Evolutionary conservation across 2,113 vertebrate species (phyloP).

Genomic region (Macaca nemestrina): DNA sequence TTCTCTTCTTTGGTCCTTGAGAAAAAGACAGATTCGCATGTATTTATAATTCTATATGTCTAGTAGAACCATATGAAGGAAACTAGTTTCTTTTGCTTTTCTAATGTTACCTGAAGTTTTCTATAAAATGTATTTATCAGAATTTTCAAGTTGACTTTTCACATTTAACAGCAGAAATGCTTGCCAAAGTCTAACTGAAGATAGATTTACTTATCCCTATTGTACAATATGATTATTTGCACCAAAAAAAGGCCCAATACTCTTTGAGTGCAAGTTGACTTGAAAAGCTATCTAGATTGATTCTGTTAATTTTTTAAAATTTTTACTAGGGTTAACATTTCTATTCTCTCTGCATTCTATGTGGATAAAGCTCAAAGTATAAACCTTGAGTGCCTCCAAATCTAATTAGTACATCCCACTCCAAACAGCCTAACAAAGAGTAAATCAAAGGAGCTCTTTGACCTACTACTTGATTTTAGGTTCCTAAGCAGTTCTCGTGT

Average conservation of each 20-base stretch:
- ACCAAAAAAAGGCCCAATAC: background rate
- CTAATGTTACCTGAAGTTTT: background rate
- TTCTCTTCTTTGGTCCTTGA: background rate
- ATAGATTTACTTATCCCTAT: background rate
- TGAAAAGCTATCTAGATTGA: background rate
- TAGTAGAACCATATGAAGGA: background rate
- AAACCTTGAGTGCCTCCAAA: background rate
- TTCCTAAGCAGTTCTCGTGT: background rate
- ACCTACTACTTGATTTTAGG: background rate
- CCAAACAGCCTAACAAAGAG: background rate
- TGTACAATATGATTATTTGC: background rate
- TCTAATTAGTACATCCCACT: background rate
- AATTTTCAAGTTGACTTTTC: background rate
- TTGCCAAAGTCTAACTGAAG: background rate
- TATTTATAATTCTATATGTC: background rate
- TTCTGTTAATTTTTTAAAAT: background rate
- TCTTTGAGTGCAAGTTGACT: constrained; percentile 1
- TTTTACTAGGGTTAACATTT: background rate
- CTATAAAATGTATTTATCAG: background rate
- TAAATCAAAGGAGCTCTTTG: background rate
- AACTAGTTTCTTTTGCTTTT: background rate
- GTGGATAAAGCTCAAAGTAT: background rate
- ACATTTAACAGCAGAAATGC: background rate
- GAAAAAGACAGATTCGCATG: background rate
- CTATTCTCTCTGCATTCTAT: background rate